Percentiles rank a stretch among this genome's conserved stretches.
phyloP scores from a whole-genome alignment of 2,888 invertebrate genomes.

The Sicus ferrugineus region DNA sequence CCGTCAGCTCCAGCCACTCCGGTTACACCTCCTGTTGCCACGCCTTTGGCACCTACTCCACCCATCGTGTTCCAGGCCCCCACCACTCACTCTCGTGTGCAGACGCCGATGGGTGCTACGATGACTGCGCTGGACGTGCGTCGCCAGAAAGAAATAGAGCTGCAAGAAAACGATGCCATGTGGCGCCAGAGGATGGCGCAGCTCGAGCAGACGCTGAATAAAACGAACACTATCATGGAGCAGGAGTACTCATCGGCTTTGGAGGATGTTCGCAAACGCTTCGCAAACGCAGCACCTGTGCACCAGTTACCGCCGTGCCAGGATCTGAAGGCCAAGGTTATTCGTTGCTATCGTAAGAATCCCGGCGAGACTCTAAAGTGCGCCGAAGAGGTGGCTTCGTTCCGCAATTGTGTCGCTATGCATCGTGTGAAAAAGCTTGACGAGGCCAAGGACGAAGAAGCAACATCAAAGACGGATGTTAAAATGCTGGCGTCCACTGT shows the following conservation, averaged over 20 bases:
- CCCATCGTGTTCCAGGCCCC: constrained; percentile 48
- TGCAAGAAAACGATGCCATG: constrained; percentile 69
- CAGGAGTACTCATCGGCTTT: constrained; percentile 69
- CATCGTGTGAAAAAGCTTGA: constrained; percentile 66
- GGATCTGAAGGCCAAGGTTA: constrained; percentile 67
- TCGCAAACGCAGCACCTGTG: constrained; percentile 57
- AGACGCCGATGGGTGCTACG: constrained; percentile 53
- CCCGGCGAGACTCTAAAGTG: constrained; percentile 70
- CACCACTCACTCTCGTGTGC: constrained; percentile 46
- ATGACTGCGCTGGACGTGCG: constrained; percentile 61
- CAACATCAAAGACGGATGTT: constrained; percentile 43
- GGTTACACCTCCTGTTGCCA: constrained; percentile 33
- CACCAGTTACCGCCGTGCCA: constrained; percentile 67
- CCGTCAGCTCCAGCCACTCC: constrained; percentile 30
- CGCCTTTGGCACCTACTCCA: constrained; percentile 41
- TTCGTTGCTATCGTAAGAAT: constrained; percentile 70
- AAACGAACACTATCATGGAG: constrained; percentile 69
- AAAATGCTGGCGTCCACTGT: constrained; percentile 37
- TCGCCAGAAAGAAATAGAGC: constrained; percentile 69
- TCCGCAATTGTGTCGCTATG: constrained; percentile 70
- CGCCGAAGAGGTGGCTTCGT: constrained; percentile 69
- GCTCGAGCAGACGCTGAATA: constrained; percentile 68
- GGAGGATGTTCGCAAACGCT: constrained; percentile 62
- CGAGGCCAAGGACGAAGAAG: constrained; percentile 25
- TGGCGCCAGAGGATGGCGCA: constrained; percentile 69